Evolutionary conservation across 2,113 vertebrate genomes (phyloP).

Genomic region (Eonycteris spelaea): DNA sequence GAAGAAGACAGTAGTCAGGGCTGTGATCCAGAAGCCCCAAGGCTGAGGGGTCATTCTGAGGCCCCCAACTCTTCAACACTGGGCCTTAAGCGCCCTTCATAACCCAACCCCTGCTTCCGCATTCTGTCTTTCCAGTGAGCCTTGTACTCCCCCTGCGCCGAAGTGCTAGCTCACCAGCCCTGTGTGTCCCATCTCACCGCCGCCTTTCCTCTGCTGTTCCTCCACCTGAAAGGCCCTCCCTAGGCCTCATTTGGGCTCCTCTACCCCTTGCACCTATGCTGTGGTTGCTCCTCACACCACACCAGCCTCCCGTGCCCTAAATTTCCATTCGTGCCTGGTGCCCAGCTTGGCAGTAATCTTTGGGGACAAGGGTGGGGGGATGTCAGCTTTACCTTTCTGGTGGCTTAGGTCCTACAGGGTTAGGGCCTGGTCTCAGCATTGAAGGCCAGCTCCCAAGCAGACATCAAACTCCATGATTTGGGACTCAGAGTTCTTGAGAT

Average conservation of each 20-base stretch:
- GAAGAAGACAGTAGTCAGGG: accelerated
- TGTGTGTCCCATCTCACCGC: neutral
- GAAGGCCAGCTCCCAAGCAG: accelerated
- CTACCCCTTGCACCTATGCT: accelerated
- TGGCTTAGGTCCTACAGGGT: neutral
- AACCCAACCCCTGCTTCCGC: neutral
- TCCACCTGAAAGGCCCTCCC: neutral
- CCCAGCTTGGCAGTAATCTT: neutral
- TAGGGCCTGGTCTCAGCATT: neutral
- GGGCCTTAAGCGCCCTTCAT: neutral
- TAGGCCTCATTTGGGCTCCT: neutral
- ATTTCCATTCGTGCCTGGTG: neutral
- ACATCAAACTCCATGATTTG: accelerated
- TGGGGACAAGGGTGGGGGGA: neutral
- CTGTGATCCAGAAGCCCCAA: neutral
- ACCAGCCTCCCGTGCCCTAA: neutral
- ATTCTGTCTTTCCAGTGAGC: accelerated
- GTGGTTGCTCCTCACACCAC: neutral
- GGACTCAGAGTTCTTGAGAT: neutral
- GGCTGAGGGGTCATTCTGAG: neutral
- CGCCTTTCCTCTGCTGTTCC: neutral
- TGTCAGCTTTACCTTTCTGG: neutral
- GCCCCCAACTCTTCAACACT: neutral
- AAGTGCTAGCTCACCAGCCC: neutral
- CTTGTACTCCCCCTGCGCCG: accelerated